A percentile compares a stretch with the other conserved stretches of the same genome.
Conservation (phyloP, 64 coral and sea anemone genomes). For the Stichodactyla helianthus region DNA sequence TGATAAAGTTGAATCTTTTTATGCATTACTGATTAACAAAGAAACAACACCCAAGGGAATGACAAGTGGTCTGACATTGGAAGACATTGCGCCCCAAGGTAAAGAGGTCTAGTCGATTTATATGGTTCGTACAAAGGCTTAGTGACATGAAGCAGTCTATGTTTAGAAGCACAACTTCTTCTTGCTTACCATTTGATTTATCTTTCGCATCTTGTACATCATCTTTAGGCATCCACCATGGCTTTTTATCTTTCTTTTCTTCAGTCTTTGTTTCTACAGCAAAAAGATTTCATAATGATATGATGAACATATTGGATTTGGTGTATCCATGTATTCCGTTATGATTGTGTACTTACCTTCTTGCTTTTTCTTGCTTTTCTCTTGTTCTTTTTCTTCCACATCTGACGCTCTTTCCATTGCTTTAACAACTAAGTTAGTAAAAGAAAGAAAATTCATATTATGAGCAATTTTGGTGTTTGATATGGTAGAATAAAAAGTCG, state of each 20-base stretch:
- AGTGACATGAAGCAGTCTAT: no score
- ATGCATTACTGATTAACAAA: no score
- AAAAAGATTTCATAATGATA: background rate
- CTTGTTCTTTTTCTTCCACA: background rate
- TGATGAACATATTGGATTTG: no score
- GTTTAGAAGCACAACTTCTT: background rate
- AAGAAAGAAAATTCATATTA: background rate
- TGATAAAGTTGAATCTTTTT: no score
- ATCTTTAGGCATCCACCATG: constrained; percentile 75
- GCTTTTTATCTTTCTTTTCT: constrained; percentile 11
- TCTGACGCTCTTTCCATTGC: constrained; percentile 37
- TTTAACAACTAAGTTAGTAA: constrained; percentile 20
- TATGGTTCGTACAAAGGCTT: no score
- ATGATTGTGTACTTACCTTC: background rate
- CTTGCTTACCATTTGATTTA: background rate
- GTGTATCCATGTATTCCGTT: no score
- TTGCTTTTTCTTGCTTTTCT: background rate
- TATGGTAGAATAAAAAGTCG: no score
- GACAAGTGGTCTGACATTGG: no score
- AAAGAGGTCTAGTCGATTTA: no score
- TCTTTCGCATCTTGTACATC: background rate
- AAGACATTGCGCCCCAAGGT: no score
- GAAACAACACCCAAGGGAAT: no score
- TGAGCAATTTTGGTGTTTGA: no score
- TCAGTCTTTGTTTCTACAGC: constrained; percentile 29